These are phyloP conservation scores for Acleris holmiana DNA, from an alignment of 2,888 invertebrate species.

Conservation along the genomic window DNA sequence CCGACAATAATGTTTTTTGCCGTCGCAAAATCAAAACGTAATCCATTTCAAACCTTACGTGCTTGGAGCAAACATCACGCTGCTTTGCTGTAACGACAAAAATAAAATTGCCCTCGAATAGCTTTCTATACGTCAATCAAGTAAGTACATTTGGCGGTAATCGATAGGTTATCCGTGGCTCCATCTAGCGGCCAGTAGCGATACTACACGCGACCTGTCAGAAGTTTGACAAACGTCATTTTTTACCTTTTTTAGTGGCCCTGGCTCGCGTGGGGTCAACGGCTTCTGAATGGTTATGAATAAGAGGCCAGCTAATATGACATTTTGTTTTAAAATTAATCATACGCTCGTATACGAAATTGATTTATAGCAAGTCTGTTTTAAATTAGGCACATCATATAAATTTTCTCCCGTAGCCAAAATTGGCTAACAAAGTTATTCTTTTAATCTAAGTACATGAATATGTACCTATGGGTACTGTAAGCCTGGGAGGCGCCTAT, in stretches of 20 bases:
- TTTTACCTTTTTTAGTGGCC: conserved; percentile 37
- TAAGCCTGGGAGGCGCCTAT: too few species aligned
- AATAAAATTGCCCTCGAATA: conserved; percentile 40
- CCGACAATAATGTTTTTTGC: conserved; percentile 41
- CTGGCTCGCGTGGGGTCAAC: conserved; percentile 32
- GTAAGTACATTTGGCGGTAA: conserved; percentile 61
- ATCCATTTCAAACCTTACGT: conserved; percentile 50
- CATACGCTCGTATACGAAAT: conserved; percentile 9
- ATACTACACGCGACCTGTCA: conserved; percentile 52
- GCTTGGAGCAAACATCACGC: conserved; percentile 39
- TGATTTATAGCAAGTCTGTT: conserved; percentile 8
- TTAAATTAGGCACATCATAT: not conserved
- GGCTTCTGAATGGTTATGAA: conserved; percentile 28
- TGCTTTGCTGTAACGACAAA: conserved; percentile 8
- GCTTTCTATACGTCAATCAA: conserved; percentile 72
- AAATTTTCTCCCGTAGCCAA: not conserved
- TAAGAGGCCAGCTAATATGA: conserved; percentile 28
- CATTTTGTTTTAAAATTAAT: conserved; percentile 33
- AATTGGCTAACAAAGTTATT: too few species aligned
- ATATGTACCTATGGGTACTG: too few species aligned
- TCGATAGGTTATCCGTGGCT: conserved; percentile 68
- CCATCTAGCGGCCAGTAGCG: conserved; percentile 71
- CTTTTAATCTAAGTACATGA: too few species aligned
- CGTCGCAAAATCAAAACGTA: conserved; percentile 29
- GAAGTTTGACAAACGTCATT: conserved; percentile 44